These are phyloP conservation scores for Taeniopygia guttata DNA, from an alignment of 2,797 vertebrate species.

Conservation along the genomic window DNA sequence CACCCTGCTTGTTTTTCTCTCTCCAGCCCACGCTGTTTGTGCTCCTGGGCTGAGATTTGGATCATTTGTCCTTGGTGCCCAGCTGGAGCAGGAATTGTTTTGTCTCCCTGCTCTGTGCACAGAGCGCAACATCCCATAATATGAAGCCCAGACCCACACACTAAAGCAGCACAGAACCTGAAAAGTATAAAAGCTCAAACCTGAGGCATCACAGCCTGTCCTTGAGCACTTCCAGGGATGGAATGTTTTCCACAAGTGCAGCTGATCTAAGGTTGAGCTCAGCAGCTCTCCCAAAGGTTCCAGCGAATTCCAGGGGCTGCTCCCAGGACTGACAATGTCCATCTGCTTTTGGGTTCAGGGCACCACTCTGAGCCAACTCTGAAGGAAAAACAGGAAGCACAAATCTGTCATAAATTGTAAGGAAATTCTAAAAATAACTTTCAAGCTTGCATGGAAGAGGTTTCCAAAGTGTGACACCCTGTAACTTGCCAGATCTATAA, in stretches of 20 bases:
- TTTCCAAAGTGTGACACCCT: neutral
- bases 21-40: too few species aligned
- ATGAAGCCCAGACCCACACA: neutral
- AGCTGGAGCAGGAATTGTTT: too few species aligned
- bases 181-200: neutral
- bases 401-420: neutral
- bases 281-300: neutral
- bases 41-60: too few species aligned
- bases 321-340: neutral
- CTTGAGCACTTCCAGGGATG: neutral
- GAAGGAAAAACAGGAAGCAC: slow-evolving; percentile 6
- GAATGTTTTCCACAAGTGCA: neutral
- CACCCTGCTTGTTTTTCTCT: too few species aligned
- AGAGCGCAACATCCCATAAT: neutral
- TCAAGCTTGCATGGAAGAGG: neutral
- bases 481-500: neutral
- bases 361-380: neutral
- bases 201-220: neutral
- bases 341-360: neutral
- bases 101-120: neutral
- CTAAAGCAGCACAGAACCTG: rapidly evolving
- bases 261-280: neutral
- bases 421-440: slow-evolving; percentile 5
- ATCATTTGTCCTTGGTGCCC: too few species aligned
- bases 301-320: neutral